Percentiles rank a stretch among this genome's conserved stretches.
These are phyloP conservation scores for Thymelicus acteon DNA, from an alignment of 2,888 invertebrate species.

Conservation along the genomic window DNA sequence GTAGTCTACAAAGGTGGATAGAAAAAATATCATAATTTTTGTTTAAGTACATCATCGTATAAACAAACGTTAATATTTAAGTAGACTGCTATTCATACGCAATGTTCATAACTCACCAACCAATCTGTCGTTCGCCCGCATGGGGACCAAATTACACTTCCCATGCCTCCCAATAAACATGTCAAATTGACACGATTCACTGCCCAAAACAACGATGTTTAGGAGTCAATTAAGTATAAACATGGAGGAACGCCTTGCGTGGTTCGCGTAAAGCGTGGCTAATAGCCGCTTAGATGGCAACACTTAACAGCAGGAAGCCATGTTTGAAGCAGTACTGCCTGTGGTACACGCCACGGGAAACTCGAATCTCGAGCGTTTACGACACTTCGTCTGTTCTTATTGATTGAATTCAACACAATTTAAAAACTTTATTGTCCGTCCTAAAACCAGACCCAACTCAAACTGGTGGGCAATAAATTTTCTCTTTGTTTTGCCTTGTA, in stretches of 20 bases:
- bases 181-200: conserved; percentile 74
- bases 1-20: background rate
- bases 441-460: conserved; percentile 31
- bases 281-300: conserved; percentile 73
- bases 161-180: conserved; percentile 69
- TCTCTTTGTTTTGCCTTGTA: conserved; percentile 30
- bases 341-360: conserved; percentile 54
- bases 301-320: conserved; percentile 75
- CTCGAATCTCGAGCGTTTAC: conserved; percentile 64
- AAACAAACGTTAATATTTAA: background rate
- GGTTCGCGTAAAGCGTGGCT: conserved; percentile 74
- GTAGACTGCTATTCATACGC: conserved; percentile 17
- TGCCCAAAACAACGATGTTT: conserved; percentile 76
- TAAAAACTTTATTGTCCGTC: conserved; percentile 60
- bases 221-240: conserved; percentile 78
- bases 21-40: background rate
- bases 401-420: conserved; percentile 71
- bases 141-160: conserved; percentile 55
- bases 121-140: conserved; percentile 28
- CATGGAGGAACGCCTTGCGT: conserved; percentile 67
- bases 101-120: conserved; percentile 29
- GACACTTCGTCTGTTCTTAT: conserved; percentile 66
- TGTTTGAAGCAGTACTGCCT: conserved; percentile 53
- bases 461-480: conserved; percentile 19
- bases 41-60: background rate